phyloP scores from a whole-genome alignment of 2,113 vertebrate genomes.

The Carollia perspicillata region DNA sequence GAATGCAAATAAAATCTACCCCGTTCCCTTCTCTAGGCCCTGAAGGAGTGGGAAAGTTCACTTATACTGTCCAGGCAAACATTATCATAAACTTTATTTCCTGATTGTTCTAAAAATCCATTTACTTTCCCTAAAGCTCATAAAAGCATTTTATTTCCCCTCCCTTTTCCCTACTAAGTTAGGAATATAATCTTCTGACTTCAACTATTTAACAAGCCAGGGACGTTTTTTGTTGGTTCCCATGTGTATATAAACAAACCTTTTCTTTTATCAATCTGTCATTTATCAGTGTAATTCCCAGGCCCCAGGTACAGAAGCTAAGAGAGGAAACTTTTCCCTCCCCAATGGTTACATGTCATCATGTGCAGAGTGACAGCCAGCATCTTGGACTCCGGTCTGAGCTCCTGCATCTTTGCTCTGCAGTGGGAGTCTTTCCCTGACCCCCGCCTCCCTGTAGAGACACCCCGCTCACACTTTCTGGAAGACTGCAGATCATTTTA shows the following conservation, averaged over 20 bases:
- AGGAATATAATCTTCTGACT: background rate
- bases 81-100: background rate
- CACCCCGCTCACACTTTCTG: background rate
- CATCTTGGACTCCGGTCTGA: background rate
- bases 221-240: background rate
- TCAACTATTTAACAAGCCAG: background rate
- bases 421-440: background rate
- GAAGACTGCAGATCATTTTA: background rate
- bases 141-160: background rate
- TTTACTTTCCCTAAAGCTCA: background rate
- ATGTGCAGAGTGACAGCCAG: background rate
- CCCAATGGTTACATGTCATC: accelerated
- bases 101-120: background rate
- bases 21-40: background rate
- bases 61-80: background rate
- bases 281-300: background rate
- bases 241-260: background rate
- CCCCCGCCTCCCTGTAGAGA: background rate
- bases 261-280: background rate
- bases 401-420: background rate
- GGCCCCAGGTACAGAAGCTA: background rate
- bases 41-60: background rate
- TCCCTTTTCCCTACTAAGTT: background rate
- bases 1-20: background rate
- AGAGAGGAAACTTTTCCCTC: background rate